phyloP scores from a whole-genome alignment of 2,888 invertebrate species.

The Meta bourneti region DNA sequence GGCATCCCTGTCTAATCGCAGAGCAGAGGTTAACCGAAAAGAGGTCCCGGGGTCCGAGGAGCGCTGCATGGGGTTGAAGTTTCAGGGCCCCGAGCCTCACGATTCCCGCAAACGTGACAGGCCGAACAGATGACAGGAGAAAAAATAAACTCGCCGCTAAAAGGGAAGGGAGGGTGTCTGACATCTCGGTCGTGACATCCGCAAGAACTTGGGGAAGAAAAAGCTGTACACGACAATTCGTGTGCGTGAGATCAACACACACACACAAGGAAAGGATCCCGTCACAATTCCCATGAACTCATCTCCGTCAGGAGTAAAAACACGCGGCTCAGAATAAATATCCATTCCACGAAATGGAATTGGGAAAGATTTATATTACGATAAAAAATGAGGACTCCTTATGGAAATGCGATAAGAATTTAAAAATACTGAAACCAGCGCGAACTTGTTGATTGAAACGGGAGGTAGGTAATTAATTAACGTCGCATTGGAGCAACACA shows the following conservation, averaged over 20 bases:
- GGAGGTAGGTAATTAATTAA: too few relatives aligned
- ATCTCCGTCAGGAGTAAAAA: background rate
- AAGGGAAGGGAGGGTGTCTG: background rate
- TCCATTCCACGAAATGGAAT: too few relatives aligned
- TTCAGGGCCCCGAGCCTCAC: slow-evolving; percentile 42
- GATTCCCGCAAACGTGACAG: slow-evolving; percentile 57
- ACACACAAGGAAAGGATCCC: background rate
- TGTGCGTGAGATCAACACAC: slow-evolving; percentile 4
- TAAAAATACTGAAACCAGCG: too few relatives aligned
- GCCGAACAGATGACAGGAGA: slow-evolving; percentile 22
- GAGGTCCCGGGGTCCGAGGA: slow-evolving; percentile 35
- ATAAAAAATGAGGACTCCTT: too few relatives aligned
- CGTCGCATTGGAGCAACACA: too few relatives aligned
- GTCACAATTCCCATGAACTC: background rate
- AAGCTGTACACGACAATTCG: slow-evolving; percentile 25
- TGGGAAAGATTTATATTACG: too few relatives aligned
- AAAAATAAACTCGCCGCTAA: background rate
- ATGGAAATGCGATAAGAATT: too few relatives aligned
- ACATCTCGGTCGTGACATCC: slow-evolving; percentile 39
- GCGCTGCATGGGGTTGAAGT: slow-evolving; percentile 41
- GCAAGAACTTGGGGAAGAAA: slow-evolving; percentile 5
- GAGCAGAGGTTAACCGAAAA: background rate
- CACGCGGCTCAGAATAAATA: background rate
- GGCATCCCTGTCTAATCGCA: background rate
- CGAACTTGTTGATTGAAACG: too few relatives aligned